Conservation (phyloP, 2,113 vertebrate genomes). For the Melanostigma gelatinosum region DNA sequence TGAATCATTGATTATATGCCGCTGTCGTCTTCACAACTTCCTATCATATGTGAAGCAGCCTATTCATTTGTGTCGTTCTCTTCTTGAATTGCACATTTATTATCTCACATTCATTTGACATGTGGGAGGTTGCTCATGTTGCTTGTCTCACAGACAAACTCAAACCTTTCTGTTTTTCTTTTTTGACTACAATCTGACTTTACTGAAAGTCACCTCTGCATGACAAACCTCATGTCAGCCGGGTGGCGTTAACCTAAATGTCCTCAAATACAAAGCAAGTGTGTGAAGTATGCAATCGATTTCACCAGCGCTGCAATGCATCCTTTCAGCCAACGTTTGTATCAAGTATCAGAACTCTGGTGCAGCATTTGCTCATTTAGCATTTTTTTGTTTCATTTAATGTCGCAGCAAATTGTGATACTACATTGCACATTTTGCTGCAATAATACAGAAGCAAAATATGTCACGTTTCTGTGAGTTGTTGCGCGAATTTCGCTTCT, state of each 20-base stretch:
- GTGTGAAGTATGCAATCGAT: too few relatives aligned
- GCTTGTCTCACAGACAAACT: not conserved
- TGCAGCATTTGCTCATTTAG: too few relatives aligned
- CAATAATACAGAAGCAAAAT: not conserved
- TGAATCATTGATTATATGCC: constrained; percentile 50
- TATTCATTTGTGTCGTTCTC: not conserved
- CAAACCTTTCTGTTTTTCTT: not conserved
- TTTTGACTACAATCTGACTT: not conserved
- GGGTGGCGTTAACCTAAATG: not conserved
- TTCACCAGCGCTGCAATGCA: too few relatives aligned
- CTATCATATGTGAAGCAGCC: constrained; percentile 1
- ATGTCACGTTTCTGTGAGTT: accelerated
- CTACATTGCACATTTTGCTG: not conserved
- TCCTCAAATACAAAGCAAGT: too few relatives aligned
- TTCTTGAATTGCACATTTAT: not conserved
- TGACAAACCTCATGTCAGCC: too few relatives aligned
- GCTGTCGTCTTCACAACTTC: constrained; percentile 14
- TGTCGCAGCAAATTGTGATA: not conserved
- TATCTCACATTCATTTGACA: not conserved
- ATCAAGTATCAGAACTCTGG: too few relatives aligned
- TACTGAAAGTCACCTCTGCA: not conserved
- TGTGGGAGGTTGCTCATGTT: too few relatives aligned
- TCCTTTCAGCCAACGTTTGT: too few relatives aligned
- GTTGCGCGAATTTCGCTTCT: not conserved
- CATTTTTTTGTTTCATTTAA: too few relatives aligned